Base-by-base conservation (phyloP, 2,888 invertebrate species). In the Xestia c-nigrum region DNA sequence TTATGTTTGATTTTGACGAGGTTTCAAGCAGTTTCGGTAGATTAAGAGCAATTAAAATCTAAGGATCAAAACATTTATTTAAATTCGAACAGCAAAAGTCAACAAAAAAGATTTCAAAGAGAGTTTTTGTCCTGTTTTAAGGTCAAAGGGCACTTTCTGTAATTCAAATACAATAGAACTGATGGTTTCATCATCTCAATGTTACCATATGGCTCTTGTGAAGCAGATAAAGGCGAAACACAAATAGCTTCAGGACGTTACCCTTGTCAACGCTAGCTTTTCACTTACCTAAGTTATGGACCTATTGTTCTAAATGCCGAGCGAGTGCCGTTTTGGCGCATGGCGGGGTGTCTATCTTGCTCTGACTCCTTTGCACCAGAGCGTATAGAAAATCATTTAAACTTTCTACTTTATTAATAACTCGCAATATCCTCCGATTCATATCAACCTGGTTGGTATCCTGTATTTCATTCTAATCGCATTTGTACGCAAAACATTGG, bases 191-290 rank as follows among this genome's bases (percentile, higher is more conserved):
- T 81, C 47, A 76, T 74, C 66, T 85, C 57, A 84, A 80, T 77
- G 72, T 76, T 72, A 40, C 84, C 82, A 84, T 83, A 86, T 76
- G 75, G 68, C 75, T 78, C 81, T 76, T 72, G 72, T 72, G 68
- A 76, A 76, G 86, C 85, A 89, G 89, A 90, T 91, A 91, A 88
- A 89, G 87, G 89, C 85, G 85, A 85, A 87, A 90, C 91, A 89
- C 91, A 93, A 94, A 94, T 93, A 94, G 92, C 91, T 89, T 83
- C 89, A 93, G 93, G 93, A 93, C 93, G 89, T 94, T 93, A 94
- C 93, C 93, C 94, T 91, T 94, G 94, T 94, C 94, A 94, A 91
- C 91, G 92, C 89, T 91, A 93, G 93, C 93, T 93, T 94, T 94
- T 93, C 93, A 93, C 92, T 91, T 91, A 90, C 92, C 90, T 92